Evolutionary conservation across 2,888 invertebrate species (phyloP).

Genomic region (Pilophorus perplexus): DNA sequence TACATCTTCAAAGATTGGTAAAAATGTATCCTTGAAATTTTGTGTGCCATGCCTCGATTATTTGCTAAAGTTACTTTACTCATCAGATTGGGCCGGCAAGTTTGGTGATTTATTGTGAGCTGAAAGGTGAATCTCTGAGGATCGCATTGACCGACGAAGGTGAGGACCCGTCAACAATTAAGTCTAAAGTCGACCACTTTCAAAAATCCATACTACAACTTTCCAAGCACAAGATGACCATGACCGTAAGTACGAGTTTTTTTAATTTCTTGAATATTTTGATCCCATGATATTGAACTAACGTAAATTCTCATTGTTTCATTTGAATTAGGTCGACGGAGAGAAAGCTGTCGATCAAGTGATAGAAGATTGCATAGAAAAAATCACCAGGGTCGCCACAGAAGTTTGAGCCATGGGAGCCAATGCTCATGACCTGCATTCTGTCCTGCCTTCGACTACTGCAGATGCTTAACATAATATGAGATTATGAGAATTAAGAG

Average conservation of each 20-base stretch:
- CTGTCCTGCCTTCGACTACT: too few species aligned
- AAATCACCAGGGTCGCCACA: neutral
- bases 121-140: slow-evolving; percentile 39
- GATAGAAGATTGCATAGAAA: slow-evolving; percentile 29
- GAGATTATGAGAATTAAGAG: too few species aligned
- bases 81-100: slow-evolving; percentile 39
- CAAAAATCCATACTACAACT: slow-evolving; percentile 40
- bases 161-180: slow-evolving; percentile 20
- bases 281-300: neutral
- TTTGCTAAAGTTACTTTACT: neutral
- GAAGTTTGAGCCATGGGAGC: neutral
- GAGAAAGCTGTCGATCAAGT: slow-evolving; percentile 13
- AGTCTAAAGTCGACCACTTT: slow-evolving; percentile 37
- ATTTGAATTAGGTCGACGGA: slow-evolving; percentile 34
- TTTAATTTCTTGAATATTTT: neutral
- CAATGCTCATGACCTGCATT: too few species aligned
- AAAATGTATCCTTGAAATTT: neutral
- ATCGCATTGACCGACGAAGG: slow-evolving; percentile 27
- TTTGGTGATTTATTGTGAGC: slow-evolving; percentile 42
- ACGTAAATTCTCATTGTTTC: neutral
- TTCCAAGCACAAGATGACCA: slow-evolving; percentile 41
- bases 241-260: slow-evolving; percentile 26
- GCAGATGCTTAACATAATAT: too few species aligned
- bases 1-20: slow-evolving; percentile 44
- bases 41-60: neutral